Evolutionary conservation across 2,888 invertebrate genomes (phyloP).

Genomic region (Synanthedon formicaeformis): DNA sequence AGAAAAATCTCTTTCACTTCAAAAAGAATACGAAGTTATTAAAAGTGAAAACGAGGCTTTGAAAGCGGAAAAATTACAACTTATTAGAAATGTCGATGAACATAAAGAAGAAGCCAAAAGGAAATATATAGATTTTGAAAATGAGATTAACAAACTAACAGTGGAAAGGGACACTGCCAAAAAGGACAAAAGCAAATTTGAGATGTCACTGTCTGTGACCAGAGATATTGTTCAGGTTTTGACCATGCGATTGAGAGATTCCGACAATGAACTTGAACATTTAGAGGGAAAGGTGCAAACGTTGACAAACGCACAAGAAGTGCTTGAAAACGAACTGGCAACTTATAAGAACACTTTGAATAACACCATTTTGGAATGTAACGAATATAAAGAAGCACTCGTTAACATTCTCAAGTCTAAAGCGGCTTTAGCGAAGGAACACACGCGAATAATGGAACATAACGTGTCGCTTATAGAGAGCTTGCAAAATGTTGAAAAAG

Average conservation of each 20-base stretch:
- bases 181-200: conserved; percentile 68
- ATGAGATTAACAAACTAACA: conserved; percentile 50
- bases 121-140: conserved; percentile 49
- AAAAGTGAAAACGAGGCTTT: conserved; percentile 38
- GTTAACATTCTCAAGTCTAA: conserved; percentile 60
- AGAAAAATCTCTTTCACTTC: conserved; percentile 33
- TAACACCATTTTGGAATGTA: conserved; percentile 47
- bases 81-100: conserved; percentile 33
- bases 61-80: conserved; percentile 27
- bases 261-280: conserved; percentile 71
- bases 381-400: conserved; percentile 59
- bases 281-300: conserved; percentile 51
- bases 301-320: conserved; percentile 39
- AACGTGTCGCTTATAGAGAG: conserved; percentile 60
- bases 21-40: conserved; percentile 35
- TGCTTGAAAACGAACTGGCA: conserved; percentile 41
- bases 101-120: conserved; percentile 46
- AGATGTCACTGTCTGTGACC: conserved; percentile 70
- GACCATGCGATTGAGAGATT: conserved; percentile 67
- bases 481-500: conserved; percentile 57
- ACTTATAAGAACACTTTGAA: conserved; percentile 44
- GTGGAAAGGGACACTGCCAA: conserved; percentile 50
- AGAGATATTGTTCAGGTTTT: conserved; percentile 71
- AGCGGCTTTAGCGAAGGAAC: conserved; percentile 56
- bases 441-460: conserved; percentile 60